Conservation (phyloP, 2,797 vertebrate species). For the Thalassophryne amazonica region DNA sequence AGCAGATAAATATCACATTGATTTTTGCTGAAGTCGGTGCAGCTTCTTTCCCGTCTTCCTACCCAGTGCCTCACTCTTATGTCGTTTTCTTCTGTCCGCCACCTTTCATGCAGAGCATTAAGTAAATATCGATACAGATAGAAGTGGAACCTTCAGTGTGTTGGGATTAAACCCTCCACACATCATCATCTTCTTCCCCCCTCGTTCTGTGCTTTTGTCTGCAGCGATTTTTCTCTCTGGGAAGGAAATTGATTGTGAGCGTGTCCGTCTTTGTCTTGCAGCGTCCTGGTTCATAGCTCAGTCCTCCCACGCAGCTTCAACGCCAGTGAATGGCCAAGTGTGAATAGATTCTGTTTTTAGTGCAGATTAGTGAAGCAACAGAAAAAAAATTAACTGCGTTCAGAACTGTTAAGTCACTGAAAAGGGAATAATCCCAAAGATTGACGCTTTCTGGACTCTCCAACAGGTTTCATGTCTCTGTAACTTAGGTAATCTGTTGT, state of each 20-base stretch:
- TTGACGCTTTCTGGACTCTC: too few species aligned
- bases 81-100: conserved; percentile 39
- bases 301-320: conserved; percentile 16
- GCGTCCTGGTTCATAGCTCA: conserved; percentile 9
- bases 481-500: too few species aligned
- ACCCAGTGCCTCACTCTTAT: background rate
- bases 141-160: background rate
- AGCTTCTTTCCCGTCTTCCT: background rate
- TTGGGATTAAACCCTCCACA: conserved; percentile 3
- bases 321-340: background rate
- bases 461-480: too few species aligned
- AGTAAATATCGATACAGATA: background rate
- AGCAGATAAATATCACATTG: conserved; percentile 29
- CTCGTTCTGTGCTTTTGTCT: conserved; percentile 11
- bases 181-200: conserved; percentile 1
- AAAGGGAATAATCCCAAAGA: too few species aligned
- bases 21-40: conserved; percentile 14
- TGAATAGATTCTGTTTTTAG: conserved; percentile 1
- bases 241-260: conserved; percentile 38
- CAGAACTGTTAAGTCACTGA: too few species aligned
- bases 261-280: conserved; percentile 15
- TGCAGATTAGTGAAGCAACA: too few species aligned
- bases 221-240: conserved; percentile 25
- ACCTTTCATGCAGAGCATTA: conserved; percentile 49
- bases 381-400: too few species aligned